A percentile compares a stretch with the other conserved stretches of the same genome.
These are phyloP conservation scores for Onychomys torridus DNA, from an alignment of 2,797 vertebrate genomes.

Conservation along the genomic window DNA sequence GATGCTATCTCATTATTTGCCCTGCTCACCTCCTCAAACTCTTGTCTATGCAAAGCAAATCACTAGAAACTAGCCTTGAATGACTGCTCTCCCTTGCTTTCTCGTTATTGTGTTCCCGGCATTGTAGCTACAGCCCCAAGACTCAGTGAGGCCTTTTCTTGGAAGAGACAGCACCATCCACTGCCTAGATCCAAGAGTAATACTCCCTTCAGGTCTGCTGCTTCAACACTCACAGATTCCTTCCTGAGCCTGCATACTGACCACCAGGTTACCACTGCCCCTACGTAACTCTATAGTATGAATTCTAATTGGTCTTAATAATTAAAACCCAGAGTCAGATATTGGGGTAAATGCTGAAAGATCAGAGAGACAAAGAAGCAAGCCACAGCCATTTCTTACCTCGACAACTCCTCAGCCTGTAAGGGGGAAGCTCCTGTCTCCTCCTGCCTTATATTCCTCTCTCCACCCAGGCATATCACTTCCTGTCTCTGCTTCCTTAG, in stretches of 20 bases:
- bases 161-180: neutral
- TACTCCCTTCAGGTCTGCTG: neutral
- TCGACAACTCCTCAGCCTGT: no score
- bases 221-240: neutral
- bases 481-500: no score
- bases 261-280: neutral
- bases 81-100: neutral
- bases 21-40: neutral
- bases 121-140: neutral
- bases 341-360: no score
- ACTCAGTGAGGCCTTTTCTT: neutral
- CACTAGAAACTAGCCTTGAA: neutral
- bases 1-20: neutral
- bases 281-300: no score
- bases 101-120: neutral
- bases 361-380: no score
- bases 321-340: no score
- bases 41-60: neutral
- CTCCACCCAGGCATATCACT: no score
- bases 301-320: no score
- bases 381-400: no score
- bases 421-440: no score
- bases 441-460: no score
- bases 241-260: neutral
- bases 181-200: neutral